phyloP scores from a whole-genome alignment of 2,113 vertebrate genomes.

The Ophiodon elongatus region DNA sequence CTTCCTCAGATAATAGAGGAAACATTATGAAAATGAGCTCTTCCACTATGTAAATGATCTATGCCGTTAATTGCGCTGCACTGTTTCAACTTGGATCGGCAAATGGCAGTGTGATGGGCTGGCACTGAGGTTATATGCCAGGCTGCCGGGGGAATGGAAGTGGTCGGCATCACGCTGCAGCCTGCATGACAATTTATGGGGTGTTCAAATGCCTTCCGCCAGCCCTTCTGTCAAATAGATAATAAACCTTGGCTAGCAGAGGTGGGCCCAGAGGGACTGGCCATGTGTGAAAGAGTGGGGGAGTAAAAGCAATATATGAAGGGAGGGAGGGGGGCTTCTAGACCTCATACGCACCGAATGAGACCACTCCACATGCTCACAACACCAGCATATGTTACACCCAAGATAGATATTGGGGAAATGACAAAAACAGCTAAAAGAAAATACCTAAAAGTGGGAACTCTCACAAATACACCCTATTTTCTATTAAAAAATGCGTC shows the following conservation, averaged over 20 bases:
- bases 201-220: slow-evolving; percentile 76
- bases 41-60: slow-evolving; percentile 97
- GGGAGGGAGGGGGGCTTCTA: neutral
- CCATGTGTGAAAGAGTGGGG: slow-evolving; percentile 64
- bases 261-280: slow-evolving; percentile 65
- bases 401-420: slow-evolving; percentile 2
- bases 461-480: slow-evolving; percentile 34
- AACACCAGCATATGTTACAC: slow-evolving; percentile 44
- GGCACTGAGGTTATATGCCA: slow-evolving; percentile 69
- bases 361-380: slow-evolving; percentile 28
- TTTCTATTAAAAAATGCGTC: slow-evolving; percentile 76
- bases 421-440: slow-evolving; percentile 17
- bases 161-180: slow-evolving; percentile 82
- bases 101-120: slow-evolving; percentile 65
- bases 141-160: slow-evolving; percentile 78
- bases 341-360: slow-evolving; percentile 27
- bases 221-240: slow-evolving; percentile 78
- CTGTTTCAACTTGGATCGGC: slow-evolving; percentile 81
- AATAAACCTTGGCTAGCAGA: slow-evolving; percentile 75
- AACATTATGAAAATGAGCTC: slow-evolving; percentile 99
- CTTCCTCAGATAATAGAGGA: slow-evolving; percentile 99
- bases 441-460: slow-evolving; percentile 25
- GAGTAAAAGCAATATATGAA: slow-evolving; percentile 55
- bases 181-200: slow-evolving; percentile 81
- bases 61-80: slow-evolving; percentile 91